Evolutionary conservation across 2,888 invertebrate genomes (phyloP).

Genomic region (Conistra vaccinii): DNA sequence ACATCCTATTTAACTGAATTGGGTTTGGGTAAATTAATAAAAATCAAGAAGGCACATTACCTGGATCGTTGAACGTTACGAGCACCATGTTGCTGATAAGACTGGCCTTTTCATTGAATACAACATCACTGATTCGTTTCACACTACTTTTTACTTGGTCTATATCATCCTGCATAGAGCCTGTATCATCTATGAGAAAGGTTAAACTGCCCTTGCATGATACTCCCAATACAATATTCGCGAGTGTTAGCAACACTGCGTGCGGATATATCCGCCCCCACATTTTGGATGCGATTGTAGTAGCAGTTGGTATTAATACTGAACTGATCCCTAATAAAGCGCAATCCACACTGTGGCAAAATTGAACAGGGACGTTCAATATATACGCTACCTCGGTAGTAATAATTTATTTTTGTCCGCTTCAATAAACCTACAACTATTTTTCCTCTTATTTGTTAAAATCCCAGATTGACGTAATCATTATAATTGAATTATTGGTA

Average conservation of each 20-base stretch:
- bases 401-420: slow-evolving; percentile 15
- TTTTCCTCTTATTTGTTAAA: slow-evolving; percentile 13
- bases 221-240: slow-evolving; percentile 40
- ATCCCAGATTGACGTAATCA: background rate
- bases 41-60: slow-evolving; percentile 49
- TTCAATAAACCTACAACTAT: too few relatives aligned
- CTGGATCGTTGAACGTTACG: slow-evolving; percentile 74
- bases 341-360: slow-evolving; percentile 10
- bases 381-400: slow-evolving; percentile 19
- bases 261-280: slow-evolving; percentile 37
- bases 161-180: slow-evolving; percentile 69
- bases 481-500: background rate
- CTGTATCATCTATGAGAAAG: slow-evolving; percentile 72
- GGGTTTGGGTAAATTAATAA: background rate
- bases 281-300: slow-evolving; percentile 26
- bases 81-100: slow-evolving; percentile 70
- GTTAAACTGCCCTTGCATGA: slow-evolving; percentile 67
- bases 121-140: slow-evolving; percentile 63
- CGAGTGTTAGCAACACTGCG: slow-evolving; percentile 35
- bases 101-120: slow-evolving; percentile 64
- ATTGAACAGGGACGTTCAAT: background rate
- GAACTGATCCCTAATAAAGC: background rate
- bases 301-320: background rate
- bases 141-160: slow-evolving; percentile 60
- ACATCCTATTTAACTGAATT: background rate